Percentiles rank a stretch among this genome's conserved stretches.
Evolutionary conservation across 2,888 invertebrate species (phyloP).

Genomic region (Acanthoscelides obtectus): DNA sequence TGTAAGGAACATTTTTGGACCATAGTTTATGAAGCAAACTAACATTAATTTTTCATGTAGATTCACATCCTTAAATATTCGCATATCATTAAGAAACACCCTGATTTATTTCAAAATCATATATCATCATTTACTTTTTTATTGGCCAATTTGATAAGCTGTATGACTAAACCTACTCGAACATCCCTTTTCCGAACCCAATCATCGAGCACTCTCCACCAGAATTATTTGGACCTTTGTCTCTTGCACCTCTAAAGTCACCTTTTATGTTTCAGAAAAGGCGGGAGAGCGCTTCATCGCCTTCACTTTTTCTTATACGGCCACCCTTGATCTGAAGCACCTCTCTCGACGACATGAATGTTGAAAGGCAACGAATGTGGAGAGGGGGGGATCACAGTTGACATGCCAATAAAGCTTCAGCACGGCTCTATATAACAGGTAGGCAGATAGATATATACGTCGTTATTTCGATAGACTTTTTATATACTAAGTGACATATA

Average conservation of each 20-base stretch:
- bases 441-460: not conserved
- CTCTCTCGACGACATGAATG: not conserved
- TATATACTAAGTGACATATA: no score
- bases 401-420: conserved; percentile 32
- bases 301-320: not conserved
- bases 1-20: no score
- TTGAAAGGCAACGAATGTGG: conserved; percentile 23
- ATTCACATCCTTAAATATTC: no score
- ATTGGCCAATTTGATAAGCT: no score
- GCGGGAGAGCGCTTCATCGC: not conserved
- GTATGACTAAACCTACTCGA: not conserved
- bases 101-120: no score
- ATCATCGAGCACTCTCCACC: not conserved
- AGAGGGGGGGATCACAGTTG: conserved; percentile 26
- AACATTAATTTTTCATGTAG: no score
- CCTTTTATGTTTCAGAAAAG: not conserved
- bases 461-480: no score
- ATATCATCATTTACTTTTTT: no score
- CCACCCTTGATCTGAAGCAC: not conserved
- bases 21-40: no score
- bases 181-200: not conserved
- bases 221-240: not conserved
- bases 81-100: no score
- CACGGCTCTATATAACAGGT: conserved; percentile 36
- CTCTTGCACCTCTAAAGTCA: not conserved